Evolutionary conservation across 1,140 invertebrate genomes (phyloP).

Genomic region (Trissolcus basalis): DNA sequence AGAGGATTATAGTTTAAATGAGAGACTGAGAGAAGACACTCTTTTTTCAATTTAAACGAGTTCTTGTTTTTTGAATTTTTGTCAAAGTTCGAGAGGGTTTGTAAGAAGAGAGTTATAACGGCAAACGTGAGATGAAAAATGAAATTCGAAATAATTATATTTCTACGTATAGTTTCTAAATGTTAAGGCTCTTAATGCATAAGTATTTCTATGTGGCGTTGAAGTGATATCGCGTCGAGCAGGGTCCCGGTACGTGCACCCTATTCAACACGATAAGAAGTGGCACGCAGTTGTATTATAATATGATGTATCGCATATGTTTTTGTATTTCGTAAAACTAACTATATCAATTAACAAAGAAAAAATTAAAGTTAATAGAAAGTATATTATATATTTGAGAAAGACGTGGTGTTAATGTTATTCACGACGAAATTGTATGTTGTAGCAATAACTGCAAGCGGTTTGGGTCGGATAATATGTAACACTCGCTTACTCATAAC

Average conservation of each 20-base stretch:
- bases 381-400: slow-evolving; percentile 75
- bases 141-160: slow-evolving; percentile 74
- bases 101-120: too few relatives aligned
- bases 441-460: slow-evolving; percentile 54
- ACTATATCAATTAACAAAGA: slow-evolving; percentile 68
- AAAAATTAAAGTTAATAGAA: slow-evolving; percentile 70
- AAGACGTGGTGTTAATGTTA: slow-evolving; percentile 72
- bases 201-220: slow-evolving; percentile 69
- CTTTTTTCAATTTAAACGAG: too few relatives aligned
- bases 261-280: slow-evolving; percentile 68
- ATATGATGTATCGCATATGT: slow-evolving; percentile 72
- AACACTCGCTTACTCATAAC: slow-evolving; percentile 75
- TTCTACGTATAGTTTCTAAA: slow-evolving; percentile 69
- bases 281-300: slow-evolving; percentile 72
- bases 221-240: slow-evolving; percentile 65
- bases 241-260: slow-evolving; percentile 61
- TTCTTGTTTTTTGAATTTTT: too few relatives aligned
- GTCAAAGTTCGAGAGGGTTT: too few relatives aligned
- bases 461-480: slow-evolving; percentile 68
- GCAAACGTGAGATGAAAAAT: slow-evolving; percentile 63
- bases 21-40: slow-evolving; percentile 12
- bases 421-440: slow-evolving; percentile 66
- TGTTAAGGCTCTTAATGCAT: slow-evolving; percentile 65
- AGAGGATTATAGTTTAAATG: slow-evolving; percentile 33
- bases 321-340: slow-evolving; percentile 75